Evolutionary conservation across 2,797 vertebrate species (phyloP).

Genomic region (Distichodus sexfasciatus): DNA sequence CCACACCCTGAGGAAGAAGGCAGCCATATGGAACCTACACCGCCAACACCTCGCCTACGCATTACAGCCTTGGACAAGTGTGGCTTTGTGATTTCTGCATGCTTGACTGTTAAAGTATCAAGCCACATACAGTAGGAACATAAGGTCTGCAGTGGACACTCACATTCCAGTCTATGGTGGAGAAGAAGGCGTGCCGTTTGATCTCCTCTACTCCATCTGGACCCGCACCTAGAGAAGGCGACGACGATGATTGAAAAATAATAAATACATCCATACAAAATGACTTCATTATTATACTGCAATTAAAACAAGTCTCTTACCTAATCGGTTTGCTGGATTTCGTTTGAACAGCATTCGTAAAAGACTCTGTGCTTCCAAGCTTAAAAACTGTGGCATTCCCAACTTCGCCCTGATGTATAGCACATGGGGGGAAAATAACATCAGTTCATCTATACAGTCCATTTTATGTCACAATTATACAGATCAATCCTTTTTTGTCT

Average conservation of each 20-base stretch:
- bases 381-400: constrained; percentile 98
- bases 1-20: too few relatives aligned
- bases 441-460: not conserved
- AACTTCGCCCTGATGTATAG: constrained; percentile 84
- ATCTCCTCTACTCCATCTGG: constrained; percentile 98
- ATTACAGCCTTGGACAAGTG: too few relatives aligned
- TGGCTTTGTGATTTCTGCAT: too few relatives aligned
- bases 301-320: constrained; percentile 64
- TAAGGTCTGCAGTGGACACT: constrained; percentile 53
- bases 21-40: too few relatives aligned
- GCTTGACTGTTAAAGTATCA: not conserved
- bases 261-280: too few relatives aligned
- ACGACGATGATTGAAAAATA: not conserved
- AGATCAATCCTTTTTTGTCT: too few relatives aligned
- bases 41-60: too few relatives aligned
- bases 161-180: constrained; percentile 98
- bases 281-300: not conserved
- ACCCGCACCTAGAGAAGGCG: constrained; percentile 81
- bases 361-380: constrained; percentile 95
- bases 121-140: not conserved
- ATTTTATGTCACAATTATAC: not conserved
- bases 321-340: constrained; percentile 93
- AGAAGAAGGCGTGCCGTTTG: constrained; percentile 95
- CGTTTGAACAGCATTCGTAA: constrained; percentile 97
- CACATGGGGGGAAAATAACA: constrained; percentile 15